Evolutionary conservation across 2,113 vertebrate genomes (phyloP).

Genomic region (Zosterops hypoxanthus): DNA sequence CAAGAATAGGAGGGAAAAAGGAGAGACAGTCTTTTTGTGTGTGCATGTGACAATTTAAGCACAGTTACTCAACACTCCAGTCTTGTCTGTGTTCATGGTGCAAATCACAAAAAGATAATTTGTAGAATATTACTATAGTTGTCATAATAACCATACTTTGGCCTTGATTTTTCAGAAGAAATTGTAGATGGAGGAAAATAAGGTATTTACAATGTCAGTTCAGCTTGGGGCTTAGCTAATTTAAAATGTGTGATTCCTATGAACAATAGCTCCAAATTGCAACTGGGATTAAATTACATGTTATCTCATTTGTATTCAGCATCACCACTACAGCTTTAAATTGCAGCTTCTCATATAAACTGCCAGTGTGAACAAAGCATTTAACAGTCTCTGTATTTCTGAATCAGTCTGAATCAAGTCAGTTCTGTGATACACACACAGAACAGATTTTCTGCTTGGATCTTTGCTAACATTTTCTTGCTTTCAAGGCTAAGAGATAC

Average conservation of each 20-base stretch:
- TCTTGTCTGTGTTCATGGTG: not conserved
- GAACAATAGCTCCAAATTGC: not conserved
- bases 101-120: not conserved
- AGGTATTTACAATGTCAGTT: not conserved
- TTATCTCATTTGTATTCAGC: slow-evolving; percentile 28
- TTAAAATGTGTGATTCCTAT: not conserved
- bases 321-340: not conserved
- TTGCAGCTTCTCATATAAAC: not conserved
- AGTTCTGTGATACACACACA: not conserved
- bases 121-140: not conserved
- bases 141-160: not conserved
- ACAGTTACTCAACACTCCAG: not conserved
- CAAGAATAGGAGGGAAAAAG: not conserved
- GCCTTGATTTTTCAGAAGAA: not conserved
- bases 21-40: not conserved
- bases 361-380: not conserved
- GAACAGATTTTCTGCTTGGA: not conserved
- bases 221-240: not conserved
- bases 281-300: not conserved
- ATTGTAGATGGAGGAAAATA: not conserved
- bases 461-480: not conserved
- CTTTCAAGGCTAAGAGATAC: not conserved
- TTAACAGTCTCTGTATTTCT: not conserved
- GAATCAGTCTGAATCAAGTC: not conserved
- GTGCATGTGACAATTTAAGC: not conserved